Percentiles rank a stretch among this genome's conserved stretches.
phyloP scores from a whole-genome alignment of 2,113 vertebrate genomes.

The Poecilia latipinna region DNA sequence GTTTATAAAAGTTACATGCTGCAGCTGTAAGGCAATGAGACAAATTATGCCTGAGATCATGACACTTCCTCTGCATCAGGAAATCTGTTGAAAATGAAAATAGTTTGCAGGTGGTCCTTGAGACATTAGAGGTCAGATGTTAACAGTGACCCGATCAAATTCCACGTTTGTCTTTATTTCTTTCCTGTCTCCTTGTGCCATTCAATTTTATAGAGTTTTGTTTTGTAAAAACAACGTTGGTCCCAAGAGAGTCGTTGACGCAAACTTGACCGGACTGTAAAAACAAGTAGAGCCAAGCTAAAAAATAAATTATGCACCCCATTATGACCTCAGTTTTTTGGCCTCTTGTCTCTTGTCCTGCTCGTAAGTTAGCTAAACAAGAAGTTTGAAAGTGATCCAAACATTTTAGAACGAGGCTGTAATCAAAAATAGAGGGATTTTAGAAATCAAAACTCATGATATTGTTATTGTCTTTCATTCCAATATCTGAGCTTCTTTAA shows the following conservation, averaged over 20 bases:
- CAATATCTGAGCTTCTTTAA: conserved; percentile 9
- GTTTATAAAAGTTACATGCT: too few relatives aligned
- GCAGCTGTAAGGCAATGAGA: background rate
- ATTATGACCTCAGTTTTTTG: conserved; percentile 47
- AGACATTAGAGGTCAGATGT: conserved; percentile 17
- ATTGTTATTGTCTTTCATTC: conserved; percentile 27
- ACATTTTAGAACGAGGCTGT: conserved; percentile 4
- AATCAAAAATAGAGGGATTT: conserved; percentile 18
- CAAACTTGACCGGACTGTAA: conserved; percentile 40
- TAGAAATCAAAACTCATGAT: conserved; percentile 6
- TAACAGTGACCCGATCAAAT: background rate
- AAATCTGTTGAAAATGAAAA: conserved; percentile 16
- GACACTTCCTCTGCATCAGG: conserved; percentile 1
- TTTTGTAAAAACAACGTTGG: conserved; percentile 1
- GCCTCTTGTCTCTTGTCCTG: conserved; percentile 29
- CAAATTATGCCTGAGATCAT: background rate
- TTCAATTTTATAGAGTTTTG: background rate
- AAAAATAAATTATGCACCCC: conserved; percentile 35
- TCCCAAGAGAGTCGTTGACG: conserved; percentile 23
- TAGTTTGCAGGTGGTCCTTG: background rate
- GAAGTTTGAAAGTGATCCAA: conserved; percentile 27
- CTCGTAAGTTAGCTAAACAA: conserved; percentile 48
- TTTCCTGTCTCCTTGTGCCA: conserved; percentile 30
- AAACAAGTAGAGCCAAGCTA: conserved; percentile 30
- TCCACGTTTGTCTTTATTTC: background rate